Conservation (phyloP, 1,140 invertebrate genomes). For the Cherax destructor region DNA sequence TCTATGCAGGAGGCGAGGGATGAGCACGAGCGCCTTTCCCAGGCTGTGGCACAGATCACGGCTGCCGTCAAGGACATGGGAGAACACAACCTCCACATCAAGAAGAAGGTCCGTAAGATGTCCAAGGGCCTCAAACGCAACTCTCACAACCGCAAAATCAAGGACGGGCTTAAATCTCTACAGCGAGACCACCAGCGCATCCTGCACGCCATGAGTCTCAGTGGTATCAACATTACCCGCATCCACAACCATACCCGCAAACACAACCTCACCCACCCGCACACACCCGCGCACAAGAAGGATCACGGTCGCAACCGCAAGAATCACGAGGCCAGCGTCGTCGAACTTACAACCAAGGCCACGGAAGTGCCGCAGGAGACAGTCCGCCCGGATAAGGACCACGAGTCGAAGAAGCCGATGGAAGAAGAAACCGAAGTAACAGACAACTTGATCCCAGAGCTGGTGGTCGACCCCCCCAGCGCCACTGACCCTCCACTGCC, state of each 20-base stretch:
- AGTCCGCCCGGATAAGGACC: neutral
- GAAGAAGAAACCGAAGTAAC: neutral
- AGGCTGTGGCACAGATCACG: constrained; percentile 61
- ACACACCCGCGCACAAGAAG: constrained; percentile 25
- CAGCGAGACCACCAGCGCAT: constrained; percentile 71
- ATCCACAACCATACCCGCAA: constrained; percentile 48
- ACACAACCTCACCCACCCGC: constrained; percentile 36
- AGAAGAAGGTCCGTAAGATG: constrained; percentile 71
- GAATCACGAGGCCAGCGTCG: constrained; percentile 24
- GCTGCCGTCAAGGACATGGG: constrained; percentile 65
- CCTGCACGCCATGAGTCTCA: constrained; percentile 68
- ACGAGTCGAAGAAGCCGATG: neutral
- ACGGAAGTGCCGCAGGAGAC: neutral
- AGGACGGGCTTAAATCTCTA: constrained; percentile 66
- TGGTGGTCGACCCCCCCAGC: constrained; percentile 62
- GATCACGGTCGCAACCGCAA: constrained; percentile 29
- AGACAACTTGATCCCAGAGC: constrained; percentile 57
- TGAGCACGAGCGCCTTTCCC: constrained; percentile 64
- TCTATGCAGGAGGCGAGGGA: constrained; percentile 62
- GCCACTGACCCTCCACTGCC: constrained; percentile 61
- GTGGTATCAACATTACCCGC: constrained; percentile 47
- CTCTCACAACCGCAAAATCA: constrained; percentile 68
- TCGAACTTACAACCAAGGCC: constrained; percentile 15
- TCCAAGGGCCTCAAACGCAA: constrained; percentile 63
- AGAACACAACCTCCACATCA: constrained; percentile 67